phyloP scores from a whole-genome alignment of 37 sponge, comb jelly and placozoan genomes.

The Tethya wilhelma region DNA sequence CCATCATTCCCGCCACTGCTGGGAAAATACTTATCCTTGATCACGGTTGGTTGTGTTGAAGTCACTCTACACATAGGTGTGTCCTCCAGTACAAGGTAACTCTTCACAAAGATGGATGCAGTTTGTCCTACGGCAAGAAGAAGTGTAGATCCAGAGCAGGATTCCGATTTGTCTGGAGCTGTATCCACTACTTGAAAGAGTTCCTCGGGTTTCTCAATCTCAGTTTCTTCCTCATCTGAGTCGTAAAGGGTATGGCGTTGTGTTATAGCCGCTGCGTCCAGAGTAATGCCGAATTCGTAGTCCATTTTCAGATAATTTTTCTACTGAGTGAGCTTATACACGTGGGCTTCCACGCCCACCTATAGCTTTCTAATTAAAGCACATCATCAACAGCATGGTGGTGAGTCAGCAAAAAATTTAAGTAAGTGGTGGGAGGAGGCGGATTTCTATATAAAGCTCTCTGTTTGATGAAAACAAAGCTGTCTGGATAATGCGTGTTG shows the following conservation, averaged over 20 bases:
- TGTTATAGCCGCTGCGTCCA: constrained; percentile 26
- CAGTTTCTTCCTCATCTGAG: constrained; percentile 51
- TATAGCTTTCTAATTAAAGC: not conserved
- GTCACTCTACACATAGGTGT: not conserved
- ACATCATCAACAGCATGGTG: too few species aligned
- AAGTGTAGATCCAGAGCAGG: not conserved
- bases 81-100: constrained; percentile 12
- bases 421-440: not conserved
- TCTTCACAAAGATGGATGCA: constrained; percentile 48
- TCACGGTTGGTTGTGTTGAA: not conserved
- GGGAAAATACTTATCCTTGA: constrained; percentile 35
- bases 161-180: not conserved
- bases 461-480: not conserved
- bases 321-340: not conserved
- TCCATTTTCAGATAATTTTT: not conserved
- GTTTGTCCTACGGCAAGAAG: constrained; percentile 36
- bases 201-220: not conserved
- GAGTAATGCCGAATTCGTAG: constrained; percentile 35
- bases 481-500: not conserved
- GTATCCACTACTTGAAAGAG: not conserved
- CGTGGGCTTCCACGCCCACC: not conserved
- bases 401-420: not conserved
- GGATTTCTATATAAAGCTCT: constrained; percentile 23
- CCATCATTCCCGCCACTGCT: not conserved
- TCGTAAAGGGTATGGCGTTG: constrained; percentile 65